Evolutionary conservation across 2,797 vertebrate genomes (phyloP), one percentile per base, ranked within the genome.

Genomic region (Phalanger gymnotis): DNA sequence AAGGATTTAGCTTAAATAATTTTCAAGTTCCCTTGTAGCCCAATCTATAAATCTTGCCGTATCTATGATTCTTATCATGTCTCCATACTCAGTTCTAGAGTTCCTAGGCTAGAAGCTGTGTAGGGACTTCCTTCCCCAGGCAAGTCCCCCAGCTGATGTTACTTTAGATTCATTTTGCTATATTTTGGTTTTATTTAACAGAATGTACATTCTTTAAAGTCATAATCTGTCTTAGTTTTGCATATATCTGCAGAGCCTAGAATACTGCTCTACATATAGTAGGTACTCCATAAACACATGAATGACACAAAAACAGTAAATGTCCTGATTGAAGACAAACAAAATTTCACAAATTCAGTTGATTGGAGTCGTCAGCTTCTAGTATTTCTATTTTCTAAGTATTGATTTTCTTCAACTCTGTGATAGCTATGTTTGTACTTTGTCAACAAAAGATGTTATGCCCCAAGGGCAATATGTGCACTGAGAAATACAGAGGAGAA

Each of bases 391-490:
- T 96, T 93, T 96, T 95, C 58, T 94, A 95, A 95, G 73, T 58
- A 97, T 56, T 95, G 91, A 94, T 96, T 96, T 95, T 94, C 90
- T 96, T 93, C 66, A 96, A 93, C 95, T 92, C 92, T 95, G 53
- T 94, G 61, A 61, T 95, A 92, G 94, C 53, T 90, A 87, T 66
- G 90, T 95, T 90, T 96, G 66, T 52, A 58, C 57, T 90, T 89
- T 95, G 90, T 51, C 22, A 55, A 92, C 52, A 89, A 92, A 90
- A 96, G 56, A 91, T 90, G 19, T 2, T 73, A 7, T 90, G 12
- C 53, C 4, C 27, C 90, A 94, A 96, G 25, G 10, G 11, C 40
- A 40, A 16, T 5, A 40, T 90, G 53, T 31, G 91, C 22, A 95
- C 53, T 27, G 61, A 95, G 95, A 3, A 19, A 58, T 58, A 52